These are phyloP conservation scores for Spilarctia lutea DNA, from an alignment of 2,888 invertebrate genomes.

Conservation along the genomic window DNA sequence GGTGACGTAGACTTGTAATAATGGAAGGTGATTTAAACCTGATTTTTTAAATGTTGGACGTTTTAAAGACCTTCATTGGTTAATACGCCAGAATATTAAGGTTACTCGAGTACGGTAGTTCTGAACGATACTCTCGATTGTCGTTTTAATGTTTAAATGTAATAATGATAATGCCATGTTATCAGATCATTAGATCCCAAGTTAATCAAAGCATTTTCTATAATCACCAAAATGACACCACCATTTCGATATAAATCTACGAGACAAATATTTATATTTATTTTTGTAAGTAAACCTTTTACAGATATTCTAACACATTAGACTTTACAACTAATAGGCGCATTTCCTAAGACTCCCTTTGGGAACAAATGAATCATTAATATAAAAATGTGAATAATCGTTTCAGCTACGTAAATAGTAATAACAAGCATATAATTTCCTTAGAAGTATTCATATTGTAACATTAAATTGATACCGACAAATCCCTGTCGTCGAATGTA, in stretches of 20 bases:
- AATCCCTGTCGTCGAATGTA: slow-evolving; percentile 7
- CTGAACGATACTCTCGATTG: background rate
- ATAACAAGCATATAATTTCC: background rate
- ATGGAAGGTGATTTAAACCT: background rate
- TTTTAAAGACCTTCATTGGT: background rate
- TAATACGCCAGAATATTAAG: background rate
- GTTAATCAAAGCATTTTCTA: too few relatives aligned
- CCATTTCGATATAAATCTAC: too few relatives aligned
- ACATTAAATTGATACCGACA: slow-evolving; percentile 3
- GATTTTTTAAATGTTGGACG: background rate
- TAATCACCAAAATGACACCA: too few relatives aligned
- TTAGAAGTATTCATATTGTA: background rate
- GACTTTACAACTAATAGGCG: too few relatives aligned
- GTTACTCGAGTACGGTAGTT: background rate
- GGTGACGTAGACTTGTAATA: background rate
- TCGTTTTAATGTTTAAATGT: background rate
- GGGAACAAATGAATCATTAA: too few relatives aligned
- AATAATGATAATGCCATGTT: too few relatives aligned
- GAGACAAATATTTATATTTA: too few relatives aligned
- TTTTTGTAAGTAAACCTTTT: too few relatives aligned
- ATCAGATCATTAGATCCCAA: too few relatives aligned
- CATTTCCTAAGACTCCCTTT: too few relatives aligned
- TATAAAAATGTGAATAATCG: background rate
- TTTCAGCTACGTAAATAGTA: background rate
- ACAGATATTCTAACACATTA: too few relatives aligned